A percentile compares a stretch with the other conserved stretches of the same genome.
phyloP scores from a whole-genome alignment of 2,888 invertebrate species.

The Macrophya annulata region DNA sequence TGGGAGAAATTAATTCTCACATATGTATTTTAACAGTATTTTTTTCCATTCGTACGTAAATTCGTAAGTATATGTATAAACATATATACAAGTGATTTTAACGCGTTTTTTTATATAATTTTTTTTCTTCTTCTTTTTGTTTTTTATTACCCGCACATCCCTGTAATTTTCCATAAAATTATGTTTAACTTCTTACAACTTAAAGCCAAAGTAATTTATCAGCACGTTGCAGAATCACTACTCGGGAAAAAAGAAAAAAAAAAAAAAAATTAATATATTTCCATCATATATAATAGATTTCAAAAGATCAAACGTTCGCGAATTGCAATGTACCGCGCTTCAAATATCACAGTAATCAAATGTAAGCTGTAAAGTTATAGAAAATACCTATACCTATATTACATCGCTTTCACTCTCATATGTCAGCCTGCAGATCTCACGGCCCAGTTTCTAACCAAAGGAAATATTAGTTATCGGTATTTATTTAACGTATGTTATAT shows the following conservation, averaged over 20 bases:
- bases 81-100: background rate
- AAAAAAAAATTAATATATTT: background rate
- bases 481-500: background rate
- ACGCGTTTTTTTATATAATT: background rate
- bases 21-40: background rate
- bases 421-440: background rate
- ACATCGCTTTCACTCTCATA: slow-evolving; percentile 1
- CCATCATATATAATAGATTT: background rate
- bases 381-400: background rate
- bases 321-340: background rate
- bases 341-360: background rate
- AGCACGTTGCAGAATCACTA: background rate
- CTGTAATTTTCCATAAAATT: background rate
- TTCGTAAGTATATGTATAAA: background rate
- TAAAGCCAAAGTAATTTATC: background rate
- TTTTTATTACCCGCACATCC: background rate
- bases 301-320: background rate
- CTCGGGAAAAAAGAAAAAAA: background rate
- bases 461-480: slow-evolving; percentile 5
- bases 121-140: background rate
- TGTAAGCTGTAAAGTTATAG: background rate
- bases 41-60: background rate
- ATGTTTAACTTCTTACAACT: background rate
- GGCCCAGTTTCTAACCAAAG: background rate
- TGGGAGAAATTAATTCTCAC: background rate